Conservation (phyloP, 2,888 invertebrate species). For the Autographa pulchrina region DNA sequence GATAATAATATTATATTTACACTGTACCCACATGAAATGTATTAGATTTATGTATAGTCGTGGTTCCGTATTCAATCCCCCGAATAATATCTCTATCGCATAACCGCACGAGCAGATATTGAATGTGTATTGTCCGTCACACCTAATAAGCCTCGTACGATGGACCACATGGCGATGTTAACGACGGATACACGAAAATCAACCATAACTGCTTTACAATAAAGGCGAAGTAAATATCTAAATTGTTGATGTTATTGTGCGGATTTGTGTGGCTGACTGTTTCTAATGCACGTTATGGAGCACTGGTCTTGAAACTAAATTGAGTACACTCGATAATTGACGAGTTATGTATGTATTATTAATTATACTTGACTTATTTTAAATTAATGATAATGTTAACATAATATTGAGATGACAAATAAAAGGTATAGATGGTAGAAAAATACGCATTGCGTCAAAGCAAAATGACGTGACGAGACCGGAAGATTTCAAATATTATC, state of each 20-base stretch:
- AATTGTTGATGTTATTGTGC: not conserved
- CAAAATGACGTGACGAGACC: too few relatives aligned
- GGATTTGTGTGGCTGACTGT: not conserved
- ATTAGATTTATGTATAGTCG: not conserved
- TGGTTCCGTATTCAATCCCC: slow-evolving; percentile 5
- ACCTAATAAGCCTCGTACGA: slow-evolving; percentile 36
- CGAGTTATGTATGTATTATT: too few relatives aligned
- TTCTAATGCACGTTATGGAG: not conserved
- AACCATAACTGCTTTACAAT: not conserved
- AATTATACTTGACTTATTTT: too few relatives aligned
- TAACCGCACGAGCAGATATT: slow-evolving; percentile 49
- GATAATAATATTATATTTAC: too few relatives aligned
- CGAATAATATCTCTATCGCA: slow-evolving; percentile 21
- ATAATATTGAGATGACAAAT: too few relatives aligned
- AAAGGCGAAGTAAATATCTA: not conserved
- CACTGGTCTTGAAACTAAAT: too few relatives aligned
- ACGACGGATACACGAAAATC: not conserved
- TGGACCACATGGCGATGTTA: slow-evolving; percentile 18
- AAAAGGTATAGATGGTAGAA: too few relatives aligned
- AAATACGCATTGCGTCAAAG: too few relatives aligned
- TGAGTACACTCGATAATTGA: too few relatives aligned
- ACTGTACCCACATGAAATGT: not conserved
- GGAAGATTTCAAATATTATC: too few relatives aligned
- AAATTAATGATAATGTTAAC: too few relatives aligned
- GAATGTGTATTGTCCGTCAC: slow-evolving; percentile 46